Conservation (phyloP, 2,113 vertebrate species). For the Cariama cristata region DNA sequence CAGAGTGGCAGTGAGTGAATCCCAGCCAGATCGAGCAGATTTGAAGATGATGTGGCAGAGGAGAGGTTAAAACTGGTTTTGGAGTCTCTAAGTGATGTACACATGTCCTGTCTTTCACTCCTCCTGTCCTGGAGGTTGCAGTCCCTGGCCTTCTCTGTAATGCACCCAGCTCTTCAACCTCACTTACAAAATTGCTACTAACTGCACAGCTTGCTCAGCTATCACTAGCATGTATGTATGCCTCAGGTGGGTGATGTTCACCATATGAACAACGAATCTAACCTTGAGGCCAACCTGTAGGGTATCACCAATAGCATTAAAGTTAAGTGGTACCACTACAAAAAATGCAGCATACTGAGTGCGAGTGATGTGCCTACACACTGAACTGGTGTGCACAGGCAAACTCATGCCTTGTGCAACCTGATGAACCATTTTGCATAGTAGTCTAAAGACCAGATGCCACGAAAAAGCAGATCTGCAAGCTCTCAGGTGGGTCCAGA, state of each 20-base stretch:
- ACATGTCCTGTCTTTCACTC: not conserved
- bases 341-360: not conserved
- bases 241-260: not conserved
- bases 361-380: not conserved
- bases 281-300: not conserved
- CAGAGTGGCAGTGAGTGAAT: not conserved
- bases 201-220: not conserved
- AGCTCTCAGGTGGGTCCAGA: not conserved
- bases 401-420: not conserved
- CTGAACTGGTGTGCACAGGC: accelerated
- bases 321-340: not conserved
- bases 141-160: not conserved
- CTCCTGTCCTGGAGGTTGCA: not conserved
- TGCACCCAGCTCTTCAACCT: not conserved
- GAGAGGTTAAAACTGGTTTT: not conserved
- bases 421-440: not conserved
- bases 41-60: not conserved
- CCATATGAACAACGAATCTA: not conserved
- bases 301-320: not conserved
- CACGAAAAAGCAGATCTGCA: not conserved
- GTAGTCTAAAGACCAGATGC: not conserved
- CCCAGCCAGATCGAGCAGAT: accelerated
- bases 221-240: accelerated
- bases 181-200: not conserved
- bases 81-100: not conserved